Evolutionary conservation across 2,113 vertebrate species (phyloP).

Genomic region (Fukomys damarensis): DNA sequence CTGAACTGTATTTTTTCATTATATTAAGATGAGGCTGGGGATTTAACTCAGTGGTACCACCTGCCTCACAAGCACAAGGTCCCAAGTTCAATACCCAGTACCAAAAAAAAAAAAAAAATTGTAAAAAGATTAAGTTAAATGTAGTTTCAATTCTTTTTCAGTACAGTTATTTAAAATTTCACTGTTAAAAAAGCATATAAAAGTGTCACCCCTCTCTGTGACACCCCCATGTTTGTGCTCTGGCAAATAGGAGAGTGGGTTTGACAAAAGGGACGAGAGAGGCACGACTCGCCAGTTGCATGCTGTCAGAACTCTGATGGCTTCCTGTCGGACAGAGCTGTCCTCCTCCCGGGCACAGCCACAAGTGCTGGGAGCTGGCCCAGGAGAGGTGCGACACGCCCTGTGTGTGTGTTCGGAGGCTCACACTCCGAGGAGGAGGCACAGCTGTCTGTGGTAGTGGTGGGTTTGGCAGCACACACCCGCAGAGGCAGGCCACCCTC

Average conservation of each 20-base stretch:
- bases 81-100: too few species aligned
- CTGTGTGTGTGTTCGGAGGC: slow-evolving; percentile 47
- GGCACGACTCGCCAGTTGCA: not conserved
- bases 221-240: not conserved
- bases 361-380: not conserved
- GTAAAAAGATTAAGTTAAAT: slow-evolving; percentile 61
- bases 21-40: too few species aligned
- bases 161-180: slow-evolving; percentile 34
- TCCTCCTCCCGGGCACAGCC: not conserved
- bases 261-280: not conserved
- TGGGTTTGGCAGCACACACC: not conserved
- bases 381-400: not conserved
- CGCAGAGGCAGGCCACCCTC: slow-evolving; percentile 34
- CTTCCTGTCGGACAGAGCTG: not conserved
- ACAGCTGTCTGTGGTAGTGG: slow-evolving; percentile 30
- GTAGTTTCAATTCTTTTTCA: slow-evolving; percentile 27
- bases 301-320: not conserved
- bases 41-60: too few species aligned
- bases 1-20: not conserved
- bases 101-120: too few species aligned
- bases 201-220: not conserved
- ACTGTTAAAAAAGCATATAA: not conserved
- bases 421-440: not conserved
- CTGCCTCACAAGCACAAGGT: too few species aligned
- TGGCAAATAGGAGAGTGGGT: slow-evolving; percentile 17